These are phyloP conservation scores for Drosophila guanche DNA, from an alignment of 1,140 invertebrate genomes.

Conservation along the genomic window DNA sequence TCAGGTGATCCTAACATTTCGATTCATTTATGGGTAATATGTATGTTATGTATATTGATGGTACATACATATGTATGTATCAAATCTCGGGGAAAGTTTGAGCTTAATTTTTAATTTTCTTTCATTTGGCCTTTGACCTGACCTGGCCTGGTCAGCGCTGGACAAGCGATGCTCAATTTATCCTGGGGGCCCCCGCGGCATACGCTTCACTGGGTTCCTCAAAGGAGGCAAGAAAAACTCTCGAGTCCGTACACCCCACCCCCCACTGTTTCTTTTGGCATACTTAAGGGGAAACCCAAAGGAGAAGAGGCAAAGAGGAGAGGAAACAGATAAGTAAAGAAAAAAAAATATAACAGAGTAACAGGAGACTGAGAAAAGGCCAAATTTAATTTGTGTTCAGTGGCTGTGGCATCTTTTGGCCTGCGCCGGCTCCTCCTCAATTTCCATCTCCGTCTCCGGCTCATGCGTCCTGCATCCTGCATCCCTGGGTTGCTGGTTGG, in stretches of 20 bases:
- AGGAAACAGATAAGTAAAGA: slow-evolving; percentile 18
- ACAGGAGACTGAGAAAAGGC: slow-evolving; percentile 45
- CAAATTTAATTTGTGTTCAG: slow-evolving; percentile 79
- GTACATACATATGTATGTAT: neutral
- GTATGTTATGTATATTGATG: neutral
- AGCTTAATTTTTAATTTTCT: slow-evolving; percentile 73
- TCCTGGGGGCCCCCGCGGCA: slow-evolving; percentile 51
- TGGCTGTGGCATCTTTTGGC: slow-evolving; percentile 52
- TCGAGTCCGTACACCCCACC: slow-evolving; percentile 10
- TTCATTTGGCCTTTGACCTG: slow-evolving; percentile 53
- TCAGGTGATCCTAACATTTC: slow-evolving; percentile 16
- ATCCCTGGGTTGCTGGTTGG: slow-evolving; percentile 2
- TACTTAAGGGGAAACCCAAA: slow-evolving; percentile 32
- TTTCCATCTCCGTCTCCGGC: slow-evolving; percentile 10
- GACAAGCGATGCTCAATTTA: slow-evolving; percentile 70
- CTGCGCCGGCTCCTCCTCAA: slow-evolving; percentile 25
- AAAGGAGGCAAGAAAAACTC: slow-evolving; percentile 43
- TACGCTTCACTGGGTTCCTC: slow-evolving; percentile 45
- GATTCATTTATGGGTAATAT: slow-evolving; percentile 22
- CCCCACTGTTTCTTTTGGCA: slow-evolving; percentile 37
- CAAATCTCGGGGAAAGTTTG: slow-evolving; percentile 49
- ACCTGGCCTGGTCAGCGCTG: slow-evolving; percentile 36
- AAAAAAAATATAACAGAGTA: slow-evolving; percentile 2
- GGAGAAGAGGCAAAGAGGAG: slow-evolving; percentile 13
- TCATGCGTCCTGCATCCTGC: no score